phyloP scores from a whole-genome alignment of 2,888 invertebrate species.

The Hemicrepidius hirtus region DNA sequence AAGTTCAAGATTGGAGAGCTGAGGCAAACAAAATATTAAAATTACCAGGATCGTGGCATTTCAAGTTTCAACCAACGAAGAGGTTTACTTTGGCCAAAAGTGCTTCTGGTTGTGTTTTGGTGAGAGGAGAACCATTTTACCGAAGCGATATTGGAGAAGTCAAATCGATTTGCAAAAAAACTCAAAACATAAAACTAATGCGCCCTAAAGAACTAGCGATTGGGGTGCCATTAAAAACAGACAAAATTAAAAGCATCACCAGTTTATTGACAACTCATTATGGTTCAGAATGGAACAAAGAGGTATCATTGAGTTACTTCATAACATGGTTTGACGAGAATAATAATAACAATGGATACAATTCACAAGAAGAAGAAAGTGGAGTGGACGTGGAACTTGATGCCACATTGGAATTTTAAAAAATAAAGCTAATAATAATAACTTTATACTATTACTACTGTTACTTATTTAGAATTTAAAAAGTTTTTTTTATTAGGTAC shows the following conservation, averaged over 20 bases:
- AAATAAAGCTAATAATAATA: too few species aligned
- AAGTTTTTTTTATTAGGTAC: too few species aligned
- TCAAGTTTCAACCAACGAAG: conserved; percentile 54
- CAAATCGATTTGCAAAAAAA: conserved; percentile 25
- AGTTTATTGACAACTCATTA: conserved; percentile 13
- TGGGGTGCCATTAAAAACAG: conserved; percentile 1
- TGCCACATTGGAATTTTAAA: too few species aligned
- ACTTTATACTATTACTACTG: too few species aligned
- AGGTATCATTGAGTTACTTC: not conserved
- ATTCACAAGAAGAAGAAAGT: too few species aligned
- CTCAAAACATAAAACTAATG: not conserved
- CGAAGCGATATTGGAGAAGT: conserved; percentile 42
- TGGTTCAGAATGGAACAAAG: conserved; percentile 16
- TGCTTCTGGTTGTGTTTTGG: conserved; percentile 40
- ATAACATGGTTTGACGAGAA: not conserved
- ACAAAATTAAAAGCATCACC: conserved; percentile 14
- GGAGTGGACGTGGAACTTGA: too few species aligned
- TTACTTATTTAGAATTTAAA: too few species aligned
- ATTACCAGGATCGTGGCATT: conserved; percentile 56
- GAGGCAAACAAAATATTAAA: conserved; percentile 49
- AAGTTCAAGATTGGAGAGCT: conserved; percentile 54
- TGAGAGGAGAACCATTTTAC: conserved; percentile 51
- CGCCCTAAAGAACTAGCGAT: conserved; percentile 47
- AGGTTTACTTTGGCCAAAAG: conserved; percentile 48
- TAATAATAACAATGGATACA: too few species aligned